Evolutionary conservation across 2,888 invertebrate species (phyloP).

Genomic region (Saturnia japonica): DNA sequence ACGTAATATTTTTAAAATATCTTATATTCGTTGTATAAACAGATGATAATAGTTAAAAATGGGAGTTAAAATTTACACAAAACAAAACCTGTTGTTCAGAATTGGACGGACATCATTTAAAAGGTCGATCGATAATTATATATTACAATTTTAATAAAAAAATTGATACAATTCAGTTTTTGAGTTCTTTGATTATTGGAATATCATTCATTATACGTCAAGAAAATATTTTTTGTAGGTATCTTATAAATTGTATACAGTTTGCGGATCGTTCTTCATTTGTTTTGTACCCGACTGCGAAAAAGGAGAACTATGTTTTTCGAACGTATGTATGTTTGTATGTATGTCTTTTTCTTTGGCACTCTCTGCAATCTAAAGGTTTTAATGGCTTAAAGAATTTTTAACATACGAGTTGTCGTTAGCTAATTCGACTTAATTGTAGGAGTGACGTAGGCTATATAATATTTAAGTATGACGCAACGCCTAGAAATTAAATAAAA

Average conservation of each 20-base stretch:
- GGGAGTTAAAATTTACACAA: not conserved
- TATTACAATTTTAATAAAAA: not conserved
- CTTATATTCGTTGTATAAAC: not conserved
- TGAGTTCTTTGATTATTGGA: not conserved
- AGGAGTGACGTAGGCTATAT: too few species aligned
- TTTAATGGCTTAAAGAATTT: too few species aligned
- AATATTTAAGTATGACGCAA: too few species aligned
- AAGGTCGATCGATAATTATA: constrained; percentile 4
- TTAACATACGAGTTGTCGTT: too few species aligned
- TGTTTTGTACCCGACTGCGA: too few species aligned
- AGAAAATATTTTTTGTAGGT: not conserved
- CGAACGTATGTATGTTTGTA: too few species aligned
- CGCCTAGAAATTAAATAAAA: too few species aligned
- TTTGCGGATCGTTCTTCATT: not conserved
- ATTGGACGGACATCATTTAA: not conserved
- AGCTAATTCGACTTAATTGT: too few species aligned
- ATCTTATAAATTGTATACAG: not conserved
- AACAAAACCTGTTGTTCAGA: constrained; percentile 1
- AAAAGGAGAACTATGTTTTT: too few species aligned
- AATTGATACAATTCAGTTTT: not conserved
- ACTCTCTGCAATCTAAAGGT: too few species aligned
- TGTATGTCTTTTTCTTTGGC: too few species aligned
- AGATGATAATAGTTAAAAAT: not conserved
- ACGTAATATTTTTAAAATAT: constrained; percentile 1
- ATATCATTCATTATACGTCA: too few species aligned